Evolutionary conservation across 1,140 invertebrate species (phyloP), one percentile per base, ranked within the genome.

Genomic region (Triops longicaudatus): DNA sequence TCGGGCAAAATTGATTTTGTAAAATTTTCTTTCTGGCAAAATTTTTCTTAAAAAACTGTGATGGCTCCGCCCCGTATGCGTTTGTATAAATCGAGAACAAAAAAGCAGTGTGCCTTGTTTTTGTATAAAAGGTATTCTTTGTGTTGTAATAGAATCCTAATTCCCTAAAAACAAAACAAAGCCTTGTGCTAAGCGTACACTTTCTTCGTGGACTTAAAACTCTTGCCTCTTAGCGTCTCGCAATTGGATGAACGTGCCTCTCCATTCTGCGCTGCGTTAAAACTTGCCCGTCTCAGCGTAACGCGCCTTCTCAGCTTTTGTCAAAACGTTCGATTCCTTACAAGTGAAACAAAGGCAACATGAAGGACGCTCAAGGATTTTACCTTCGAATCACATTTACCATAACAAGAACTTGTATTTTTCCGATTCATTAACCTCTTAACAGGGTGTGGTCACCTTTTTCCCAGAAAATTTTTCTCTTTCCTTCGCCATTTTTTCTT

Each of bases 101-200:
- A 37, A 22, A 63, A 63, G 22, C 50, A 63, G 50, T 63, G 50
- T 63, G 50, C 50, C 50, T 63, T 63, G 50, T 63, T 63, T 63
- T 63, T 63, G 50, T 63, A 63, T 63, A 63, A 63, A 63, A 63
- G 22, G 50, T 17, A n/a, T n/a, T 63, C 50, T 14, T 63, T 22
- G 50, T 63, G 50, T 63, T 63, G 50, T 63, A 63, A 63, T 63
- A 63, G 50, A 37, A 63, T 63, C 50, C 50, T 63, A 63, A 63
- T 63, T 63, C 50, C 50, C 14, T 1, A 63, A 63, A 10, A n/a
- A n/a, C n/a, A n/a, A n/a, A n/a, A n/a, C n/a, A n/a, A 63, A 63
- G 22, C 50, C 6, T 63, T 17, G 14, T 17, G 14, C 22, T 63
- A n/a, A 22, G 50, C 50, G 17, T 63, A 14, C 50, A n/a, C 14